Percentiles rank a stretch among this genome's conserved stretches.
Conservation (phyloP, 2,888 invertebrate genomes). For the Nysson spinosus region DNA sequence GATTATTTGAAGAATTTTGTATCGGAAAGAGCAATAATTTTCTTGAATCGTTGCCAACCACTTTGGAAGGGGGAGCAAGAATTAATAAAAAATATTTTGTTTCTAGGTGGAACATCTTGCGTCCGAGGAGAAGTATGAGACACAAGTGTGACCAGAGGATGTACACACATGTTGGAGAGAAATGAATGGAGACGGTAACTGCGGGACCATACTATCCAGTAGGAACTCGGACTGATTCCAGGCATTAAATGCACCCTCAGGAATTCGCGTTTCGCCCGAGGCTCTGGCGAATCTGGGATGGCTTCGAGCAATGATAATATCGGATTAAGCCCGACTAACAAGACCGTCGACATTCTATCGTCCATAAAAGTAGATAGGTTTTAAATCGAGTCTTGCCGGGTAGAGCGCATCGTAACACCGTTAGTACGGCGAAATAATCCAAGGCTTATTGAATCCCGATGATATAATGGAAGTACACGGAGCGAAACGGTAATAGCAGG, state of each 20-base stretch:
- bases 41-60: too few species aligned
- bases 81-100: conserved; percentile 38
- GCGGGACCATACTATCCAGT: conserved; percentile 35
- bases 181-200: conserved; percentile 53
- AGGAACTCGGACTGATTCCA: conserved; percentile 41
- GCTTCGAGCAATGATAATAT: conserved; percentile 54
- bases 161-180: conserved; percentile 28
- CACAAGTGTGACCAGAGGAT: conserved; percentile 10
- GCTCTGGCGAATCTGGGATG: conserved; percentile 60
- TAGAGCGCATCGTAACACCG: conserved; percentile 36
- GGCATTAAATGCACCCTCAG: conserved; percentile 53
- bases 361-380: conserved; percentile 55
- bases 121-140: not conserved
- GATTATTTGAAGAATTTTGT: too few species aligned
- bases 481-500: conserved; percentile 34
- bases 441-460: conserved; percentile 42
- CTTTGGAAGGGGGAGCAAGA: too few species aligned
- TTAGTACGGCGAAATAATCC: conserved; percentile 51
- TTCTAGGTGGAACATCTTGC: conserved; percentile 34
- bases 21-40: too few species aligned
- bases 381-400: conserved; percentile 51
- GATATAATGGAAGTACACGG: conserved; percentile 47
- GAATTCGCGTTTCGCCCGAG: conserved; percentile 55
- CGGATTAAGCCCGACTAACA: conserved; percentile 51
- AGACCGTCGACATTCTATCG: conserved; percentile 37